Evolutionary conservation across 2,113 vertebrate species (phyloP).

Genomic region (Platysteira castanea): DNA sequence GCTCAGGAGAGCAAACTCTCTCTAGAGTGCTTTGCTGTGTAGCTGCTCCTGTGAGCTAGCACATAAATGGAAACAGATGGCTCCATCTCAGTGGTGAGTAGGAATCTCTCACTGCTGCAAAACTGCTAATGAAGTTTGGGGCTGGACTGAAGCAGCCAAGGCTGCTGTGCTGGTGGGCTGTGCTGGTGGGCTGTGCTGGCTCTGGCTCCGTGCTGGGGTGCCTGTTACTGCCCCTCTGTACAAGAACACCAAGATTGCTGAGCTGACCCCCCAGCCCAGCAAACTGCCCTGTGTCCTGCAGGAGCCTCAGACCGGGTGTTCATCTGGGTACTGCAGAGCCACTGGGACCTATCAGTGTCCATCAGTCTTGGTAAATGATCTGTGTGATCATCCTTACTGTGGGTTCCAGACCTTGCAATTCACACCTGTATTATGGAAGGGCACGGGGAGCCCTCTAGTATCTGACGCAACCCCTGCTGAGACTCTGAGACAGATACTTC

Average conservation of each 20-base stretch:
- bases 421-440: background rate
- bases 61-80: conserved; percentile 26
- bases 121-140: conserved; percentile 3
- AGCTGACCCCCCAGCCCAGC: accelerated
- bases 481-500: background rate
- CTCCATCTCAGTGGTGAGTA: background rate
- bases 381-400: background rate
- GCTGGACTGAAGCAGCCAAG: background rate
- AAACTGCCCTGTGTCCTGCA: background rate
- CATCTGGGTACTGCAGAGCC: background rate
- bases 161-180: background rate
- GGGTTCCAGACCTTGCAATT: background rate
- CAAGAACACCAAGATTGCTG: background rate
- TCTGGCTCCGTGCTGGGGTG: background rate
- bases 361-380: background rate
- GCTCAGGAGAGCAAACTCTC: background rate
- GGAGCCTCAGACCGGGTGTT: background rate
- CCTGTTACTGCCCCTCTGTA: background rate
- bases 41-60: background rate
- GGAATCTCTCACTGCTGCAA: background rate
- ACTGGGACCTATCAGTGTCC: background rate
- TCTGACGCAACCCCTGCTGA: background rate
- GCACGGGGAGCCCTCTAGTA: background rate
- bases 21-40: background rate
- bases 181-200: background rate